Evolutionary conservation across 2,797 vertebrate species (phyloP).

Genomic region (Acanthurus tractus): DNA sequence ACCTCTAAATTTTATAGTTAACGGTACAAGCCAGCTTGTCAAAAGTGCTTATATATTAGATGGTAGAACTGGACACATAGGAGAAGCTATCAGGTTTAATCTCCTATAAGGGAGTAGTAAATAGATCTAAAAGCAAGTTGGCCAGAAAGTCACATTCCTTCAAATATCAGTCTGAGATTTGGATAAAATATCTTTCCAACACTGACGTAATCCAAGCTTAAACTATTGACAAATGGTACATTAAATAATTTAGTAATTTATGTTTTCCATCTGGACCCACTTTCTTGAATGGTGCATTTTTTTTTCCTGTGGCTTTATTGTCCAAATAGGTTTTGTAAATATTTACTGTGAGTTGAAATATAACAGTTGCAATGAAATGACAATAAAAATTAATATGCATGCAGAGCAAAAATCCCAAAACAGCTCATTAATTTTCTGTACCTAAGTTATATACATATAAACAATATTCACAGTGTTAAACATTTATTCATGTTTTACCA

Average conservation of each 20-base stretch:
- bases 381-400: background rate
- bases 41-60: slow-evolving; percentile 31
- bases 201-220: slow-evolving; percentile 13
- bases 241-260: slow-evolving; percentile 2
- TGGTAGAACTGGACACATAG: slow-evolving; percentile 25
- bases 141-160: slow-evolving; percentile 9
- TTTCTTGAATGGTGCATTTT: background rate
- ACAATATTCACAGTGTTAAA: background rate
- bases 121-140: slow-evolving; percentile 13
- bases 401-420: background rate
- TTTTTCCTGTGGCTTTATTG: background rate
- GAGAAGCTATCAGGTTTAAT: slow-evolving; percentile 34
- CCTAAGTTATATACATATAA: background rate
- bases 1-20: slow-evolving; percentile 30
- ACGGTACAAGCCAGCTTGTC: slow-evolving; percentile 20
- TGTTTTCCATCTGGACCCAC: slow-evolving; percentile 2
- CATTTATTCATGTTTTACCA: background rate
- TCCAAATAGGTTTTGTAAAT: background rate
- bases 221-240: background rate
- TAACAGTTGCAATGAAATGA: background rate
- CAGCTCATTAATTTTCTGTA: no score
- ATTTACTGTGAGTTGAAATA: slow-evolving; percentile 1
- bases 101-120: slow-evolving; percentile 14
- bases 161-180: slow-evolving; percentile 31
- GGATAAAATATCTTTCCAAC: slow-evolving; percentile 12